Base-by-base conservation (phyloP, 2,888 invertebrate species). In the Caenorhabditis sp. region DNA sequence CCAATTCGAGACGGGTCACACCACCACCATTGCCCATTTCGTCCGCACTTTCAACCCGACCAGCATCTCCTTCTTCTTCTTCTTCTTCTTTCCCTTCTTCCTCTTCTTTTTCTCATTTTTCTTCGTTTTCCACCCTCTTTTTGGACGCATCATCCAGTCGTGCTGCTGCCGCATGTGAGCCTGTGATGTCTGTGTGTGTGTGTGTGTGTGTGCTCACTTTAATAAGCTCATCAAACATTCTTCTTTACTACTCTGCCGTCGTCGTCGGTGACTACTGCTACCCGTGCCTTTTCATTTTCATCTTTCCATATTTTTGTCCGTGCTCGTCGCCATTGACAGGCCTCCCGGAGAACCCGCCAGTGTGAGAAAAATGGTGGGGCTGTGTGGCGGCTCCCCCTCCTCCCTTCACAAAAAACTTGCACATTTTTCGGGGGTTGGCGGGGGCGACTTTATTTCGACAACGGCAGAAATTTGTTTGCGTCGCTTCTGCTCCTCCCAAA, bases 21-120 rank as follows among this genome's bases (percentile, higher is more conserved):
- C 41, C 13, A 20, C 20, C 45, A 20, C 20, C 52, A 13, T 48
- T 15, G 13, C n/a, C 11, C 46, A 9, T 20, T 9, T 41, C 50
- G 13, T 5, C 46, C 37, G 45, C 90, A 81, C 93, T 93, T 91
- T 95, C 89, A 24, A 82, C 77, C 24, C 86, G 78, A 59, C 83
- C 83, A 13, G 24, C 53, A 8, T 22, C 24, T 13, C 17, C 90
- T 89, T 94, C 94, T 27, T 93, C 85, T 89, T 48, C 35, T 2
- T 30, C 17, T 13, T 43, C 3, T 26, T 20, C 32, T 20, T 55
- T 27, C 32, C 22, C 81, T 87, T 89, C 79, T 81, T 87, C 72
- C 39, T 55, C 22, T 32, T 56, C 43, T 20, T 24, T n/a, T 41
- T 43, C 20, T 22, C 32, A 15, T 20, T 35, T 26, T 11, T 46